Base-by-base conservation (phyloP, 2,888 invertebrate genomes). In the Drosophila quasianomalipes region DNA sequence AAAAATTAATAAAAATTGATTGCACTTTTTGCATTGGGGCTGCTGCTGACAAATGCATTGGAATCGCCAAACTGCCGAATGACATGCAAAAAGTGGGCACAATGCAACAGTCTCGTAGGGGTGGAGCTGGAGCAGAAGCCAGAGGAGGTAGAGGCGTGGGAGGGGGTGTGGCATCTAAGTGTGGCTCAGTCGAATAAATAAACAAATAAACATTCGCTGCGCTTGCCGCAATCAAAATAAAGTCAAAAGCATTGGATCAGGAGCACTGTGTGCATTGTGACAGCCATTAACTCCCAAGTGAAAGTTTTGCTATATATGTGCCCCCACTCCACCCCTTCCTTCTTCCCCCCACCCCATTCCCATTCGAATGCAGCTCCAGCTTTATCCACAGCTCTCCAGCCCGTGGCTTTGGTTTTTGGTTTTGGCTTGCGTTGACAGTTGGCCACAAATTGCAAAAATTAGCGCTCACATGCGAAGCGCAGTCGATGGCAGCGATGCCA, bases 391-490 rank as follows among this genome's bases (percentile, higher is more conserved):
- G 66, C 54, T 61, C 33, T 60, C 54, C 53, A 70, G 74, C 75
- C 79, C 53, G 67, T 82, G 79, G 69, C 79, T 70, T 73, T 44
- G 30, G 41, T 16, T 58, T 58, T 39, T 37, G 28, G 26, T n/a
- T 57, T 57, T 64, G 74, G 70, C 62, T 69, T 77, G 81, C 79
- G 79, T 76, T 85, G 85, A 84, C 82, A 87, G 76, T 78, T 86
- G 86, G 82, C 77, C 81, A 83, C 82, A 85, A 85, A 85, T 85
- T 86, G 86, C 83, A 83, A 82, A 83, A 82, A 82, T 82, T 82
- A 82, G 82, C 76, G 84, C 76, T 79, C 82, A 79, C 82, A 82
- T 82, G 84, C 84, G 67, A 82, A 39, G 41, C n/a, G 74, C 71
- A 67, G 59, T 67, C 66, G 66, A 64, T 57, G 70, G 68, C 71